Percentiles rank a stretch among this genome's conserved stretches.
These are phyloP conservation scores for Platichthys flesus DNA, from an alignment of 2,113 vertebrate genomes.

Conservation along the genomic window DNA sequence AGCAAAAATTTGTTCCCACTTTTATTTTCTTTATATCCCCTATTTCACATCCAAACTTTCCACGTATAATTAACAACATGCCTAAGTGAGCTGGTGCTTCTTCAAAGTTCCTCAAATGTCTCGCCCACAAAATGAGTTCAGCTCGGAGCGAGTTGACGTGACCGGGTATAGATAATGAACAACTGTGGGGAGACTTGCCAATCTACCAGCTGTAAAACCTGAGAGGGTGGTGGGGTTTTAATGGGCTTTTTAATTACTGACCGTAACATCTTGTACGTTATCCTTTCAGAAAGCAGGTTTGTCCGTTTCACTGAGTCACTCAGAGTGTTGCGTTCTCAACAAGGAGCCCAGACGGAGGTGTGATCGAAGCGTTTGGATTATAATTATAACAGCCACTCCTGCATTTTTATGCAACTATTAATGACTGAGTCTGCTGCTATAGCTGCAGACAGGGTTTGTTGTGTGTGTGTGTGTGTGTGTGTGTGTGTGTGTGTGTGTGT, in stretches of 20 bases:
- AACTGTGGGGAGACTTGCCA: neutral
- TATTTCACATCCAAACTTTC: neutral
- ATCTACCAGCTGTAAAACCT: constrained; percentile 41
- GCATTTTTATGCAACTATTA: constrained; percentile 58
- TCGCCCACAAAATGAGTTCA: constrained; percentile 5
- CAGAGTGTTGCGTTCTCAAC: constrained; percentile 24
- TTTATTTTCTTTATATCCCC: too few relatives aligned
- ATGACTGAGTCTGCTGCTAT: constrained; percentile 48
- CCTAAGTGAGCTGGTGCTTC: neutral
- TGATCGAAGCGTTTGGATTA: constrained; percentile 44
- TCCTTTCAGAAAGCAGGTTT: constrained; percentile 49
- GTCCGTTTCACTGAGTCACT: constrained; percentile 43
- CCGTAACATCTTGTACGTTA: constrained; percentile 44
- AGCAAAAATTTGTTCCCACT: too few relatives aligned
- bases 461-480: constrained; percentile 37
- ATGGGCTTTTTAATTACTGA: constrained; percentile 52
- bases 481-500: constrained; percentile 50
- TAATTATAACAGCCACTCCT: constrained; percentile 55
- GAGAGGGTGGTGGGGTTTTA: constrained; percentile 33
- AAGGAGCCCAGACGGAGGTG: constrained; percentile 49
- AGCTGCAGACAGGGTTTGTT: constrained; percentile 56
- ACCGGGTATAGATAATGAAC: neutral
- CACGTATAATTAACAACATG: constrained; percentile 4
- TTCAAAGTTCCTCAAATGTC: neutral
- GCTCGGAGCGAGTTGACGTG: neutral